Percentiles rank a stretch among this genome's conserved stretches.
Conservation (phyloP, 1,140 invertebrate genomes). For the Parapsyche elsis region DNA sequence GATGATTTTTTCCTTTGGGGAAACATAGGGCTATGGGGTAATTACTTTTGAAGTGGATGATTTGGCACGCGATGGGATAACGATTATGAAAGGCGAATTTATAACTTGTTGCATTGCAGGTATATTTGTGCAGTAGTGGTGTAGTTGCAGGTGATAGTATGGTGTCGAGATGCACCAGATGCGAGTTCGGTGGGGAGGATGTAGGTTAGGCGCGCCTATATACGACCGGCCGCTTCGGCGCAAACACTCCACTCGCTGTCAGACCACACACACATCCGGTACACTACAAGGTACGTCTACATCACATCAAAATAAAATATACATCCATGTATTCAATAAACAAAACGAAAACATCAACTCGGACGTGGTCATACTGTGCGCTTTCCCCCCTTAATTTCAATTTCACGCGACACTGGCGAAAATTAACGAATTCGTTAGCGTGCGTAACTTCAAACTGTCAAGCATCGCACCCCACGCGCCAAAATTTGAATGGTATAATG, state of each 20-base stretch:
- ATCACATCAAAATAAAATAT: not conserved
- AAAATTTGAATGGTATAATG: no score
- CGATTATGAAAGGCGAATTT: no score
- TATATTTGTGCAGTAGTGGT: not conserved
- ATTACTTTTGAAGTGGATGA: not conserved
- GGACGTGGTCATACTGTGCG: no score
- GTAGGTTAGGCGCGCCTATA: conserved; percentile 43
- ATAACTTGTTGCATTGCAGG: not conserved
- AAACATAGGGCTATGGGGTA: not conserved
- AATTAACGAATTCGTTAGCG: no score
- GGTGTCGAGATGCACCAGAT: conserved; percentile 29
- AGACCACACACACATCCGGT: not conserved
- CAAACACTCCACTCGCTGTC: conserved; percentile 27
- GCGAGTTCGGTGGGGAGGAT: conserved; percentile 34
- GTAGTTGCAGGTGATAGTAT: not conserved
- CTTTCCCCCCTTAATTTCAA: no score
- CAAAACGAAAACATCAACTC: no score
- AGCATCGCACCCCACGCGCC: no score
- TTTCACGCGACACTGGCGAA: no score
- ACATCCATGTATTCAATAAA: no score
- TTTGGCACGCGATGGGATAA: no score
- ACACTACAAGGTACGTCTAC: conserved; percentile 31
- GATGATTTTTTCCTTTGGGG: no score
- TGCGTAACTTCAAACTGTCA: no score
- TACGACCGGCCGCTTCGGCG: not conserved